Evolutionary conservation across 2,888 invertebrate genomes (phyloP).

Genomic region (Drosophila neonasuta): DNA sequence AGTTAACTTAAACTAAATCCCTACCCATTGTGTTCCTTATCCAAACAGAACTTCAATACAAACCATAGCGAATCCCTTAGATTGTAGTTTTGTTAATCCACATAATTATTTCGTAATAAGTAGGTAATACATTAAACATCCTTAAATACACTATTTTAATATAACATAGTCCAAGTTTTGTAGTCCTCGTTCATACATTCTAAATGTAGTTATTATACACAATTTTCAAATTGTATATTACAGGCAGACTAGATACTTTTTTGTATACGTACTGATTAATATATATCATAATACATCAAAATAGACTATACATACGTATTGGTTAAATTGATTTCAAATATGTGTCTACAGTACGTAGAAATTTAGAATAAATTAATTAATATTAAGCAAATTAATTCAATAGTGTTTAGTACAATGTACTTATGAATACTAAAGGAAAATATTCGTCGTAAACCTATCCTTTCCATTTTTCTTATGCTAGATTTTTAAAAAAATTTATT

Average conservation of each 20-base stretch:
- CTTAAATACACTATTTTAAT: conserved; percentile 17
- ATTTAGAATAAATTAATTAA: conserved; percentile 42
- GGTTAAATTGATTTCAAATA: conserved; percentile 20
- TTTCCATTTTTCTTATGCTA: conserved; percentile 48
- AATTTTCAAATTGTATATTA: neutral
- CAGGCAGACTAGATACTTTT: conserved; percentile 12
- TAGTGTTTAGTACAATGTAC: conserved; percentile 31
- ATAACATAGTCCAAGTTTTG: conserved; percentile 24
- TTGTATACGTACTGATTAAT: conserved; percentile 3
- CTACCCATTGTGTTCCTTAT: neutral
- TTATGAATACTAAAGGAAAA: conserved; percentile 6
- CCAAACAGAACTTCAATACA: conserved; percentile 3
- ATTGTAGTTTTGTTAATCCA: conserved; percentile 55
- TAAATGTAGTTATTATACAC: no score
- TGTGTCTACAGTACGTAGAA: conserved; percentile 29
- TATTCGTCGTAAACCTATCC: conserved; percentile 36
- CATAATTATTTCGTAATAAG: conserved; percentile 30
- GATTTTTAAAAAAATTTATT: neutral
- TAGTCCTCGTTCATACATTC: no score
- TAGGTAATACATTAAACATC: conserved; percentile 11
- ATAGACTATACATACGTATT: neutral
- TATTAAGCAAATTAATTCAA: conserved; percentile 39
- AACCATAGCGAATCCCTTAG: conserved; percentile 44
- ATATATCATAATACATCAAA: conserved; percentile 8
- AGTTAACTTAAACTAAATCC: conserved; percentile 13